A percentile compares a stretch with the other conserved stretches of the same genome.
Conservation (phyloP, 2,888 invertebrate genomes). For the Philonicus albiceps region DNA sequence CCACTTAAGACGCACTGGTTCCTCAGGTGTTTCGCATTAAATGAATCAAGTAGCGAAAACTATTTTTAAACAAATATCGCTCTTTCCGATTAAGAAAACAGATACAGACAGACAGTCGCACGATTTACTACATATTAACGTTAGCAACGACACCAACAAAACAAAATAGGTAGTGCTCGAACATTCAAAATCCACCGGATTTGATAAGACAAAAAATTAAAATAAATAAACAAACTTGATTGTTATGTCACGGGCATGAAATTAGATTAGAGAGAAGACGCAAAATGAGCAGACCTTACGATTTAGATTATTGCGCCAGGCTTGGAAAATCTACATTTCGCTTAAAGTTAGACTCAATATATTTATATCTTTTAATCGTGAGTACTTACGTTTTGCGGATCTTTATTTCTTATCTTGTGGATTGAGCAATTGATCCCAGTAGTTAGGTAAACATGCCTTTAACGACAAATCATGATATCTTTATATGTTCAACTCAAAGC, state of each 20-base stretch:
- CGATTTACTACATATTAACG: neutral
- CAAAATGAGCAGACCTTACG: neutral
- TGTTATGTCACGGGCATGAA: conserved; percentile 6
- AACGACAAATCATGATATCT: neutral
- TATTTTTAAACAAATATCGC: neutral
- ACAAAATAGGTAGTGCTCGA: neutral
- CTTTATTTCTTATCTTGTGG: neutral
- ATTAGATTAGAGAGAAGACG: neutral
- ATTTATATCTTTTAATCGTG: neutral
- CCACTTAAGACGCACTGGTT: neutral
- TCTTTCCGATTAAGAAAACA: neutral
- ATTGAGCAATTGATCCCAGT: neutral
- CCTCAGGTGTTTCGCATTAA: neutral
- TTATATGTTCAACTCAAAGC: neutral
- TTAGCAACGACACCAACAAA: neutral
- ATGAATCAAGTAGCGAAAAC: neutral
- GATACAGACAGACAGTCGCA: neutral
- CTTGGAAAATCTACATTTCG: neutral
- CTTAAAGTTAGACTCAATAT: too few relatives aligned
- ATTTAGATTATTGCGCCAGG: neutral
- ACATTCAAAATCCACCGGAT: neutral
- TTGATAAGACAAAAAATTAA: neutral
- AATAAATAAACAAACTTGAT: neutral
- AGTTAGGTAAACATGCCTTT: neutral
- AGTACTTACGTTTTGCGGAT: neutral